Evolutionary conservation across 2,113 vertebrate genomes (phyloP).

Genomic region (Spea bombifrons): DNA sequence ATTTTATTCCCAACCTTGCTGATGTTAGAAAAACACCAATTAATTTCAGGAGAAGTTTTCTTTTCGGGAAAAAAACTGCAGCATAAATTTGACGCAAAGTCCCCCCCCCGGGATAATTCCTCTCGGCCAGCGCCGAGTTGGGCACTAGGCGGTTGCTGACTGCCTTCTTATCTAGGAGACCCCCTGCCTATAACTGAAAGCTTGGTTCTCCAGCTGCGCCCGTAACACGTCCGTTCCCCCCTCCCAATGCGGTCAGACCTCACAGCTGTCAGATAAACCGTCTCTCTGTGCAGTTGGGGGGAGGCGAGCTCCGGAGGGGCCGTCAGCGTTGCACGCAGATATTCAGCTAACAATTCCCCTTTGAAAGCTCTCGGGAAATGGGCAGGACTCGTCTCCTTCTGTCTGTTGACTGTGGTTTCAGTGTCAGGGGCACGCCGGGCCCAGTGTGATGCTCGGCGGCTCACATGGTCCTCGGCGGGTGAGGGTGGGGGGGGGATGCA

Average conservation of each 20-base stretch:
- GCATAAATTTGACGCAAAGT: slow-evolving; percentile 6
- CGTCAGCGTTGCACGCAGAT: slow-evolving; percentile 43
- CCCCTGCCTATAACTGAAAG: slow-evolving; percentile 43
- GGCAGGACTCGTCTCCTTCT: background rate
- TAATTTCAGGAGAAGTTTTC: background rate
- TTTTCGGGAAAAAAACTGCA: background rate
- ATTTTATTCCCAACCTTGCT: no score
- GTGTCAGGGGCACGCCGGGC: slow-evolving; percentile 33
- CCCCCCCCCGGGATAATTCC: slow-evolving; percentile 24
- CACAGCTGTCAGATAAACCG: slow-evolving; percentile 48
- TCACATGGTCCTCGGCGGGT: slow-evolving; percentile 36
- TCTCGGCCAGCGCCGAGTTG: background rate
- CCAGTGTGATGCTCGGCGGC: slow-evolving; percentile 18
- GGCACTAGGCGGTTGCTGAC: slow-evolving; percentile 37
- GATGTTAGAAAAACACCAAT: no score
- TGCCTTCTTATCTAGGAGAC: slow-evolving; percentile 34
- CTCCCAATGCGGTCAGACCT: slow-evolving; percentile 47
- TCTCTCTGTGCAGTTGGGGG: slow-evolving; percentile 45
- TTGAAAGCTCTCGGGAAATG: background rate
- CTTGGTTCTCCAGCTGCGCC: slow-evolving; percentile 40
- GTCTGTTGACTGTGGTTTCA: background rate
- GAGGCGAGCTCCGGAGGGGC: slow-evolving; percentile 41
- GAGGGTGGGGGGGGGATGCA: background rate
- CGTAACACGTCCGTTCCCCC: slow-evolving; percentile 38
- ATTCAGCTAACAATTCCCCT: slow-evolving; percentile 18